A percentile compares a stretch with the other conserved stretches of the same genome.
phyloP scores from a whole-genome alignment of 2,888 invertebrate genomes.

The Quadroppia sp. region DNA sequence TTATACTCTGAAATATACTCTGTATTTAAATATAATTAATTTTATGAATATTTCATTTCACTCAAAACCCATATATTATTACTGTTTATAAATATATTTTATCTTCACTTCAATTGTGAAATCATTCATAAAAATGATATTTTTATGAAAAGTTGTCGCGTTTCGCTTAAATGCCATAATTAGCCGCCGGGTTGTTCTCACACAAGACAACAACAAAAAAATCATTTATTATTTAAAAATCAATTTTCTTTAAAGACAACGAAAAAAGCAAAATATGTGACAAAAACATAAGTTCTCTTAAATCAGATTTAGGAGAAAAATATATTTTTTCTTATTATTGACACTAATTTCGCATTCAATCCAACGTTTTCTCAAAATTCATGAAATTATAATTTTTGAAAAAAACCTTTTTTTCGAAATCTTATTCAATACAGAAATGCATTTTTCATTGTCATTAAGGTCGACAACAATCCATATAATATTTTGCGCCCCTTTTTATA shows the following conservation, averaged over 20 bases:
- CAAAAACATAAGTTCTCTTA: neutral
- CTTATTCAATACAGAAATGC: neutral
- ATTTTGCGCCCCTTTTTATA: neutral
- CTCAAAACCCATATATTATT: no score
- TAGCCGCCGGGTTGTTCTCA: slow-evolving; percentile 4
- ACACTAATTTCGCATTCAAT: slow-evolving; percentile 5
- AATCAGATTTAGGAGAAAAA: neutral
- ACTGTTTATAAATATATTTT: no score
- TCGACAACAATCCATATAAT: neutral
- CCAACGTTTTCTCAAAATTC: neutral
- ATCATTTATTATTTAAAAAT: neutral
- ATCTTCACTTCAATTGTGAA: no score
- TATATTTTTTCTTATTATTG: neutral
- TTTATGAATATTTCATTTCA: no score
- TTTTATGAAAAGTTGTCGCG: neutral
- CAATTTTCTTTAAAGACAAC: slow-evolving; percentile 11
- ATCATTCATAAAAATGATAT: no score
- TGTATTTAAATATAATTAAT: no score
- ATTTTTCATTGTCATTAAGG: slow-evolving; percentile 23
- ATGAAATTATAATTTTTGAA: neutral
- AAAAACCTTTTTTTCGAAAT: neutral
- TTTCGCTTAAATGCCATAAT: neutral
- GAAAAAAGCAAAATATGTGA: neutral
- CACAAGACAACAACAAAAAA: no score
- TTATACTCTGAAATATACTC: no score